Evolutionary conservation across 2,888 invertebrate genomes (phyloP), one percentile per base, ranked within the genome.

Genomic region (Panopea generosa): DNA sequence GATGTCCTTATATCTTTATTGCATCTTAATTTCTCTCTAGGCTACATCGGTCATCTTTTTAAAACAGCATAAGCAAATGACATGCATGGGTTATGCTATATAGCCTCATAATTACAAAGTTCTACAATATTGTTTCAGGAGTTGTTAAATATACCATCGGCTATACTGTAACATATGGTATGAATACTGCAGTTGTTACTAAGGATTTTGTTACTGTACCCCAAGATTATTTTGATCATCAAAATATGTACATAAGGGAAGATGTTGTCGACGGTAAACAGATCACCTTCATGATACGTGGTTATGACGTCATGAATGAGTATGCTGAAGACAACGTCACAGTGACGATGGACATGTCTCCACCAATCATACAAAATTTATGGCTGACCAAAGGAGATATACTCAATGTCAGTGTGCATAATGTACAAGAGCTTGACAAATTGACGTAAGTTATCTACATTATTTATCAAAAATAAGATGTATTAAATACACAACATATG

Each of bases 371-470:
- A n/a, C 63, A 75, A 24, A 49, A 80, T 38, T 26, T 83, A 0
- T 83, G 83, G 83, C 56, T 83, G 2, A 74, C 83, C n/a, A 61
- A 75, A 40, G 83, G 80, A 4, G 68, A 80, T 65, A 49, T 75
- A 43, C 33, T 80, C 11, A 80, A 83, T 55, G 68, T 83, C n/a
- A 79, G 75, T 60, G 83, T 83, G 2, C 80, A 79, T 33, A 80
- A 70, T 20, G 40, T 75, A 16, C 20, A 3, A 20, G 52, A 52
- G 52, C 22, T 52, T 7, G 22, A 52, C 16, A 14, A 24, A 24
- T 3, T 52, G 7, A 52, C 52, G 52, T 52, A 16, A 52, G 52
- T 52, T 45, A 6, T 45, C 20, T 3, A 7, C 11, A 6, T 45
- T 45, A 40, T 40, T 40, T 7, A 16, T n/a, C n/a, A n/a, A n/a